These are phyloP conservation scores for Cephalopachus bancanus DNA, from an alignment of 2,797 vertebrate genomes.

Conservation along the genomic window DNA sequence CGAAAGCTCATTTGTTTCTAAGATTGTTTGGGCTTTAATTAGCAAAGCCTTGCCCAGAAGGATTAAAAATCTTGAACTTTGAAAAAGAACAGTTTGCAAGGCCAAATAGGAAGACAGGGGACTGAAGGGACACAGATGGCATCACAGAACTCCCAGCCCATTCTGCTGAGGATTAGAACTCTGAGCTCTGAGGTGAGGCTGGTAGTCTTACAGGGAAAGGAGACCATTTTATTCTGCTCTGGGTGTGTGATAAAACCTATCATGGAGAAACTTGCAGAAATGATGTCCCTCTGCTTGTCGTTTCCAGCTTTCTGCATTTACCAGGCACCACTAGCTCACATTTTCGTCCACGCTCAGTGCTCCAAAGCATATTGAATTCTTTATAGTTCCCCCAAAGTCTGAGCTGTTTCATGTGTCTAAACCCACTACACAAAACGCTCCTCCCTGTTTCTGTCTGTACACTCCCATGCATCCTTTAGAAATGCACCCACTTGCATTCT, in stretches of 20 bases:
- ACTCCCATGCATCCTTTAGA: background rate
- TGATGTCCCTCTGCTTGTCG: background rate
- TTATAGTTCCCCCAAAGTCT: background rate
- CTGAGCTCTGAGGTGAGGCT: background rate
- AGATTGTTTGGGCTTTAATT: conserved; percentile 82
- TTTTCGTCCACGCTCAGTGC: background rate
- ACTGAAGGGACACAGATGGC: conserved; percentile 56
- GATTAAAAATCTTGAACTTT: conserved; percentile 82
- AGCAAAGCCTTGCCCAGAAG: conserved; percentile 76
- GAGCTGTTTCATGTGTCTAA: background rate
- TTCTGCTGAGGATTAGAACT: conserved; percentile 46
- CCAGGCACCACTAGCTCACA: background rate
- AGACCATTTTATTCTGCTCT: background rate
- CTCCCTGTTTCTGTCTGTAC: background rate
- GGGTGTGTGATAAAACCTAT: background rate
- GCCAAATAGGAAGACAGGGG: conserved; percentile 63
- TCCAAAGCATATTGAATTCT: background rate
- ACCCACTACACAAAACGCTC: background rate
- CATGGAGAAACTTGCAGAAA: conserved; percentile 11
- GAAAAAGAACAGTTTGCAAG: conserved; percentile 70
- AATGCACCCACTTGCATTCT: fast-evolving
- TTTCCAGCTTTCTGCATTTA: background rate
- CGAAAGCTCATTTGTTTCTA: conserved; percentile 81
- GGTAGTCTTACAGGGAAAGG: conserved; percentile 13
- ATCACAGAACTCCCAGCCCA: background rate